A percentile compares a stretch with the other conserved stretches of the same genome.
Evolutionary conservation across 2,888 invertebrate species (phyloP).

Genomic region (Erpobdella octoculata): DNA sequence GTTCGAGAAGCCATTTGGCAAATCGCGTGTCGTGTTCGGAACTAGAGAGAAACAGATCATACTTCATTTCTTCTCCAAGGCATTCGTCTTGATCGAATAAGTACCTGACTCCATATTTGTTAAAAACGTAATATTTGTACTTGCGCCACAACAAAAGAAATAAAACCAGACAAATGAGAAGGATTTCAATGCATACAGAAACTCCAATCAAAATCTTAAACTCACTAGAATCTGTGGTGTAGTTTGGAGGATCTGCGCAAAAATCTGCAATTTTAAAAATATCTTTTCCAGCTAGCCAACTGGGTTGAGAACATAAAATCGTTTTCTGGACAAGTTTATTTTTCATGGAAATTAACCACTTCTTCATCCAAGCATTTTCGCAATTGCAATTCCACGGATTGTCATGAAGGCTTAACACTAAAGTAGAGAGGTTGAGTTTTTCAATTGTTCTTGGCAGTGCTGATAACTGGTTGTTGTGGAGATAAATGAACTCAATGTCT

Average conservation of each 20-base stretch:
- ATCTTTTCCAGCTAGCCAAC: not conserved
- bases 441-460: not conserved
- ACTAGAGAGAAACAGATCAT: not conserved
- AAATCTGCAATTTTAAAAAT: constrained; percentile 1
- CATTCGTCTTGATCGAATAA: not conserved
- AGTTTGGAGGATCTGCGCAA: not conserved
- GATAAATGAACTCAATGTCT: not conserved
- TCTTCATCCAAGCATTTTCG: constrained; percentile 5
- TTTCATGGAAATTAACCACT: not conserved
- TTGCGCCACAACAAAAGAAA: not conserved
- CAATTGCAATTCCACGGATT: not conserved
- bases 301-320: not conserved
- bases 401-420: not conserved
- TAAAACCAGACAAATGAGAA: not conserved
- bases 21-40: not conserved
- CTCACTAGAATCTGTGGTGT: too few species aligned
- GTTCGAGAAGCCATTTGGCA: not conserved
- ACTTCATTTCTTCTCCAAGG: not conserved
- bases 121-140: not conserved
- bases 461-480: not conserved
- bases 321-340: not conserved
- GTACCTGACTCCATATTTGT: not conserved
- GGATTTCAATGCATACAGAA: not conserved
- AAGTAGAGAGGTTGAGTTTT: not conserved
- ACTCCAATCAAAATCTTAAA: not conserved